Evolutionary conservation across 2,888 invertebrate genomes (phyloP), one percentile per base, ranked within the genome.

Genomic region (Smittia sp.): DNA sequence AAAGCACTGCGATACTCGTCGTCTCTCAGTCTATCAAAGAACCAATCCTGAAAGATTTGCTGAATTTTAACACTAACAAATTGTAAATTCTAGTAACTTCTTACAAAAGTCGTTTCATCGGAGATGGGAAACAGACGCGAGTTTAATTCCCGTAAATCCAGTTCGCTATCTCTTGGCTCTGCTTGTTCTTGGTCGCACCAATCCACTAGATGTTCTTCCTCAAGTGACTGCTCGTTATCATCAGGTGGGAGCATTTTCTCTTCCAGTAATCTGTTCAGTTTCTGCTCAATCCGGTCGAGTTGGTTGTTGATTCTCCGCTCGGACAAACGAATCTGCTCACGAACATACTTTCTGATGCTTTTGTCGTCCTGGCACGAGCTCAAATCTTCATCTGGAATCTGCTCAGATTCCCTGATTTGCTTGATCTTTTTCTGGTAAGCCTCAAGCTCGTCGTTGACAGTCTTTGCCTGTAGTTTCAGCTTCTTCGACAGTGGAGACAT

Each of bases 101-200:
- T n/a, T n/a, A n/a, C n/a, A 24, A 72, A 72, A 1, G 72, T 72
- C 32, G n/a, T 39, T 20, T 72, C 72, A 24, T 72, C 72, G 20
- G 18, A n/a, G 4, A 70, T 70, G 20, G 70, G 70, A 24, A 70
- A 70, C 18, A 70, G 24, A n/a, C 24, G 15, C n/a, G n/a, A 22
- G 52, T 27, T 22, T 1, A 27, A 54, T 27, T 69, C 69, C 22
- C 27, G 22, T 1, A 54, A 6, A 18, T 41, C n/a, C 6, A 22
- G 24, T 15, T 20, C 3, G 3, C 22, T 22, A 22, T 18, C 58
- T 20, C 13, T 58, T 62, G 62, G 15, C 1, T 13, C 7, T 20
- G 13, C 9, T 20, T 22, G 18, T 13, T 1, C 25, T 15, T 18
- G 18, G 4, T 38, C 58, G 13, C n/a, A 13, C 32, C 63, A 25